Base-by-base conservation (phyloP, 92 coral and sea anemone genomes). In the Actinostola sp. region DNA sequence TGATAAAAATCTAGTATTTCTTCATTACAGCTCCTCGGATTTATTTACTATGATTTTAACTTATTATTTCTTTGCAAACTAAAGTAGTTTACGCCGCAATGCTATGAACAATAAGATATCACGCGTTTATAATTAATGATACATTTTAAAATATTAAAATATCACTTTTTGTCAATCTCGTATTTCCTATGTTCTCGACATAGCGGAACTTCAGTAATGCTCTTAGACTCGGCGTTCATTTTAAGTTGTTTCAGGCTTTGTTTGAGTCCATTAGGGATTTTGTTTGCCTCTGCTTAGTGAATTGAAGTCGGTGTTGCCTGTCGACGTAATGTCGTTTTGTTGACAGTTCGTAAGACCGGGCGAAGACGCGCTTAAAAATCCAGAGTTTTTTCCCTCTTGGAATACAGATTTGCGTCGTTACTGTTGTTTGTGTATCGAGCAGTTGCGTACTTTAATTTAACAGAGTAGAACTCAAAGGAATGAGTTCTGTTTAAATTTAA, bases 221-320 rank as follows among this genome's bases (percentile, higher is more conserved):
- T 68, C 59, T 50, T 32, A 48, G 54, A 24, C n/a, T 64, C 17
- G 21, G 50, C n/a, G 36, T 68, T 26, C 24, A 39, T 16, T 68
- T 68, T 33, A 32, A 68, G 62, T 46, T 51, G 46, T 50, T 68
- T 68, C 12, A 32, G 32, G 74, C 61, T 68, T 51, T 68, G 42
- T n/a, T n/a, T n/a, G 0, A 54, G 49, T 20, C 56, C 48, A 66
- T 65, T 65, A 65, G 19, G 54, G 33, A 46, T 25, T 44, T 67
- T 48, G 43, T 30, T 27, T 27, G 53, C 42, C 32, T 33, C n/a
- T n/a, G 17, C 27, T 50, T 32, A 68, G 0, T 68, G 61, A 68
- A 50, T 50, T 23, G 62, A 45, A 17, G 14, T 33, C 61, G 23
- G 19, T 51, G 61, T 36, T 66, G 45, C 3, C 12, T 36, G 62